Evolutionary conservation across 2,797 vertebrate species (phyloP), one percentile per base, ranked within the genome.

Genomic region (Tauraco hartlaubi): DNA sequence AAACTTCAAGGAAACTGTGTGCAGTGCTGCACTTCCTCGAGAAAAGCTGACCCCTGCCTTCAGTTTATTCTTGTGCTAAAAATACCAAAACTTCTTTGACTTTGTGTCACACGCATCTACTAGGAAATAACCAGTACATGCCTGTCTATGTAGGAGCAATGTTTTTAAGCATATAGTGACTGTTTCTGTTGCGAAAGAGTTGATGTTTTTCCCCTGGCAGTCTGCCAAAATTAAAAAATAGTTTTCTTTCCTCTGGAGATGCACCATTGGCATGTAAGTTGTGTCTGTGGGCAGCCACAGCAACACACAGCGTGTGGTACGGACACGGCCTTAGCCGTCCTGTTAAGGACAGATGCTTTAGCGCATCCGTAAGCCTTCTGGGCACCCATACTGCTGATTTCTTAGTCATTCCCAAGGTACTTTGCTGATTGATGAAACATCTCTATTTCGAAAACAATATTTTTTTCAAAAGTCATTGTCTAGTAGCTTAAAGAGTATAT

Each of bases 381-480:
- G 55, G 5, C 56, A 35, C 7, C 10, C 49, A 37, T 1, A 5
- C 43, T 58, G n/a, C 31, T 48, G 16, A 21, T 59, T 23, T 54
- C 85, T 48, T 9, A 29, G 44, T 25, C 54, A 33, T 63, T 81
- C 56, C 80, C 55, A 71, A 94, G 51, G 28, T 66, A 69, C 39
- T 58, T 37, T 13, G 49, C 82, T 91, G 92, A 95, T 52, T 88
- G 92, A 89, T 61, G 51, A 93, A 91, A 37, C 19, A 80, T 18
- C 55, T 93, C 75, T 66, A 9, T 58, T 83, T 67, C 72, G 31
- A 80, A 87, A 94, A 61, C 49, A 62, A 3, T 43, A n/a, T 54
- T 63, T 15, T 54, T n/a, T 26, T 6, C 37, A 43, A 22, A 64
- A 85, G 69, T 90, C 82, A 96, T 93, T 90, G 88, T 96, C 93